Percentiles rank a stretch among this genome's conserved stretches.
Evolutionary conservation across 2,113 vertebrate genomes (phyloP).

Genomic region (Cepphus grylle): DNA sequence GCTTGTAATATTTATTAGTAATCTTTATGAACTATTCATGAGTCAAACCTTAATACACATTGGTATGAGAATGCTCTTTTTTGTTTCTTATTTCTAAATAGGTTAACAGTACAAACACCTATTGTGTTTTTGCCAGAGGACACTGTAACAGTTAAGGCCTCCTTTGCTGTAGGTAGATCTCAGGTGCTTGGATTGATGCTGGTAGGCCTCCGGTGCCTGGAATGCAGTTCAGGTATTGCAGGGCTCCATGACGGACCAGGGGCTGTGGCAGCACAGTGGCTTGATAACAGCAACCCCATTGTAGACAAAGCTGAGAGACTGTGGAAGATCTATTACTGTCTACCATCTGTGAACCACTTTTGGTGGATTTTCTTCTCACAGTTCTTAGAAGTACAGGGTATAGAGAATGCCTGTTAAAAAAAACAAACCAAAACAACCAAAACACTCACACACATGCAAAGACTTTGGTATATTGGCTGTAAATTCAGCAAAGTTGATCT

Average conservation of each 20-base stretch:
- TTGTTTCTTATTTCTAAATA: background rate
- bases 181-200: background rate
- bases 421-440: background rate
- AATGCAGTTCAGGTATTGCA: background rate
- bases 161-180: background rate
- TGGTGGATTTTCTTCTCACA: background rate
- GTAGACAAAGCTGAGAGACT: background rate
- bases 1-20: background rate
- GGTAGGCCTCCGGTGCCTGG: background rate
- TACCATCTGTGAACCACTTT: background rate
- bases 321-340: background rate
- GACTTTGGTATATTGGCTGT: background rate
- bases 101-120: background rate
- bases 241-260: background rate
- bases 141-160: background rate
- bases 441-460: accelerated
- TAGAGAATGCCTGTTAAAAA: background rate
- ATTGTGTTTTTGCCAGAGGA: background rate
- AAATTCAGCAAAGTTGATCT: background rate
- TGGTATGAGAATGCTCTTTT: background rate
- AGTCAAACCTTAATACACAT: background rate
- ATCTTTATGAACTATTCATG: background rate
- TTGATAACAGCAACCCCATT: background rate
- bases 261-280: background rate
- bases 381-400: background rate